Base-by-base conservation (phyloP, 2,888 invertebrate species). In the Theretra japonica region DNA sequence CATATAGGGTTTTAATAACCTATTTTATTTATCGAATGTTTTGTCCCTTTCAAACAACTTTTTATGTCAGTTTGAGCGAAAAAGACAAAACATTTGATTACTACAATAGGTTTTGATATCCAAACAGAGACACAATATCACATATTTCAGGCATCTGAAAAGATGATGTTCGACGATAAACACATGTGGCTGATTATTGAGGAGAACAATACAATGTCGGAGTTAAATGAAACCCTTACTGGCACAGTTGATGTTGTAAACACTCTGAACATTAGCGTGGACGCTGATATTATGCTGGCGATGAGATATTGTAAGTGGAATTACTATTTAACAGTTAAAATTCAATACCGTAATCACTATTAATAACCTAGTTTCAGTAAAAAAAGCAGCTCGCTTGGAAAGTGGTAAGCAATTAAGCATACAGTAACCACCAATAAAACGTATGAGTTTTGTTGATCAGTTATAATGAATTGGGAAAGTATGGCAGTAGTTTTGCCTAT, bases 131-230 rank as follows among this genome's bases (percentile, higher is more conserved):
- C 25, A 15, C 2, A 74, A 53, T 17, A 33, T 65, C 8, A 48
- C 48, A 48, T 53, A 69, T 86, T 88, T 4, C 73, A 92, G 92
- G 90, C 87, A 25, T 90, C 91, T 6, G 28, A 83, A 78, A 85
- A 86, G 0, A 80, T 77, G 73, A 79, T 82, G 56, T 77, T 89
- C 1, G 85, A 86, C 70, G 75, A 79, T 1, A 80, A 68, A 23
- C 88, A 86, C 72, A 83, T 86, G 74, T 92, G 91, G 92, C 75
- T 92, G 0, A 73, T 91, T 50, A 75, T 89, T 17, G 72, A 82
- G 23, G 74, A 77, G 73, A 73, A 62, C 48, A 30, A 75, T n/a
- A 57, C 60, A 15, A 75, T 73, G 50, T 21, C 50, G 25, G 25
- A 6, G 6, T 33, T 58, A 71, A 75, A 76, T 21, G 65, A 75